Percentiles rank a stretch among this genome's conserved stretches.
phyloP scores from a whole-genome alignment of 2,797 vertebrate species.

The Chlorospingus flavigularis region DNA sequence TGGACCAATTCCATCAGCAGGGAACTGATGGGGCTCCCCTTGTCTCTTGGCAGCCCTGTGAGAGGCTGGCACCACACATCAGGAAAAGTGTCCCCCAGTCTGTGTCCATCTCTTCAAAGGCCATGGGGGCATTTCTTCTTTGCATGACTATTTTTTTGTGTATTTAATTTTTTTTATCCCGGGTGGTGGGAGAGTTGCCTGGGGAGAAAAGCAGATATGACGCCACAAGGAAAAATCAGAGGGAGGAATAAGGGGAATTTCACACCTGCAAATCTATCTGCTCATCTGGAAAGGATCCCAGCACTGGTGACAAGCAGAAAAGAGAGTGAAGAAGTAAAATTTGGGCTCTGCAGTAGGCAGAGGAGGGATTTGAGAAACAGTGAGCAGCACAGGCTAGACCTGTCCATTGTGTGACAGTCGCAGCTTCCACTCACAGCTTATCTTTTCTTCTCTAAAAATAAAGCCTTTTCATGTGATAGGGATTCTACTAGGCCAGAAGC shows the following conservation, averaged over 20 bases:
- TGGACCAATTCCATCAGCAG: background rate
- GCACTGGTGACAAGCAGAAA: background rate
- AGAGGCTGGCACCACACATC: background rate
- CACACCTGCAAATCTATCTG: constrained; percentile 14
- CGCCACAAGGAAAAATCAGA: background rate
- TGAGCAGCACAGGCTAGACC: background rate
- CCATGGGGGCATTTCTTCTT: background rate
- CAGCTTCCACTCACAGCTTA: constrained; percentile 9
- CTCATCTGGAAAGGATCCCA: constrained; percentile 5
- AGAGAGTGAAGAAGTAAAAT: background rate
- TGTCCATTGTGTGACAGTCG: background rate
- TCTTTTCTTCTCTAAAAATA: constrained; percentile 40
- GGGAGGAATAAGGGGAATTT: constrained; percentile 13
- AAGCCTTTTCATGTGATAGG: background rate
- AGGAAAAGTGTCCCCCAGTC: background rate
- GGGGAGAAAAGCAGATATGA: background rate
- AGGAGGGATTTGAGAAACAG: background rate
- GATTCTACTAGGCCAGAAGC: background rate
- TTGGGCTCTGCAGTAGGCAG: background rate
- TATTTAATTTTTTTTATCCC: background rate
- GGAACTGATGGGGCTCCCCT: background rate
- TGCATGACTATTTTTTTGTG: background rate
- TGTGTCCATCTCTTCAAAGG: background rate
- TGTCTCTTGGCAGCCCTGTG: background rate
- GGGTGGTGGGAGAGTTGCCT: background rate